Percentiles rank a stretch among this genome's conserved stretches.
Evolutionary conservation across 2,113 vertebrate species (phyloP).

Genomic region (Toxostoma redivivum): DNA sequence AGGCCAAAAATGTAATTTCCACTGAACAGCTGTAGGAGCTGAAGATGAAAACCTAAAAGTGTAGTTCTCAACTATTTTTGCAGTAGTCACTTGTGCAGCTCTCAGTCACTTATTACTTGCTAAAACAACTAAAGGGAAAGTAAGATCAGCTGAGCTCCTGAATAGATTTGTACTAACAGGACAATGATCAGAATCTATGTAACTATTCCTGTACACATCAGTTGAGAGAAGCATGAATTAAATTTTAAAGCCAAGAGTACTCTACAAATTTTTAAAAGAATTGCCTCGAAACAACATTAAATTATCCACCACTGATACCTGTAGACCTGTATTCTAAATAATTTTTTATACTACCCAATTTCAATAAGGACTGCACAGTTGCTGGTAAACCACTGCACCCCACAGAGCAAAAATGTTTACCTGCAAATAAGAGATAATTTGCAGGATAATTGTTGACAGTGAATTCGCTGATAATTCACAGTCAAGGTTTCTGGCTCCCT

Average conservation of each 20-base stretch:
- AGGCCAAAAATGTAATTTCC: conserved; percentile 31
- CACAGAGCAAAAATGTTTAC: background rate
- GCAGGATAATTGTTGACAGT: background rate
- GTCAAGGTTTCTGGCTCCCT: background rate
- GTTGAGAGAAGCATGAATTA: background rate
- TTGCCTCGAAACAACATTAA: background rate
- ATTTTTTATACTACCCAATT: background rate
- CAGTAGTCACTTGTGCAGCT: background rate
- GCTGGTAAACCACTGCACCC: background rate
- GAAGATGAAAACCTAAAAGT: background rate
- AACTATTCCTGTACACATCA: background rate
- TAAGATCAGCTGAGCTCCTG: background rate
- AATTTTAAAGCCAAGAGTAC: background rate
- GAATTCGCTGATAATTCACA: background rate
- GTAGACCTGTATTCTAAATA: background rate
- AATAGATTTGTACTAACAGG: background rate
- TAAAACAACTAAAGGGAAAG: background rate
- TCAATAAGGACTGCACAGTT: background rate
- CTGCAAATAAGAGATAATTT: background rate
- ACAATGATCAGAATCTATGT: background rate
- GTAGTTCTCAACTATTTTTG: background rate
- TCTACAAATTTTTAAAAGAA: background rate
- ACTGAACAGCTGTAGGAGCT: background rate
- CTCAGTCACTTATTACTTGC: background rate
- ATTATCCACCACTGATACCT: background rate